phyloP scores from a whole-genome alignment of 2,888 invertebrate genomes.

The Acrobasis repandana region DNA sequence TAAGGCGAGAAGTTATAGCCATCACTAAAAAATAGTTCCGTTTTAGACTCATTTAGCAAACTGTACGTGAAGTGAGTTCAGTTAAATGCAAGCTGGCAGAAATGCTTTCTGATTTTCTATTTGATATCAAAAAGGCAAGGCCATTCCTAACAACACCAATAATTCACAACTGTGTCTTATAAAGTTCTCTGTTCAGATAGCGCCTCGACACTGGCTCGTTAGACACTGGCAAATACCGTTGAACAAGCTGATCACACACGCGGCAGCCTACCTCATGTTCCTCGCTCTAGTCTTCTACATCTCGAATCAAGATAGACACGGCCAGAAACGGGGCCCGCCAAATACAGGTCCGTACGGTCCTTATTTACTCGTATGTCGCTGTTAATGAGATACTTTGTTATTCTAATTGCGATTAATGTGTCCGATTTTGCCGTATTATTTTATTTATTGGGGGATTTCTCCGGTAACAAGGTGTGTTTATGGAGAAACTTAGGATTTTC shows the following conservation, averaged over 20 bases:
- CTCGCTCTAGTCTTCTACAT: slow-evolving; percentile 84
- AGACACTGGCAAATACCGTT: slow-evolving; percentile 85
- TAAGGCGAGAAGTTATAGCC: too few species aligned
- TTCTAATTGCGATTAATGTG: slow-evolving; percentile 12
- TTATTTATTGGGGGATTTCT: slow-evolving; percentile 24
- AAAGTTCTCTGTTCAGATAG: slow-evolving; percentile 48
- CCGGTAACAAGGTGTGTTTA: slow-evolving; percentile 23
- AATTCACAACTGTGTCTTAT: slow-evolving; percentile 20
- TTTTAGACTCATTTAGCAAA: too few species aligned
- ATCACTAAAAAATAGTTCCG: too few species aligned
- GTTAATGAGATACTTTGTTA: slow-evolving; percentile 23
- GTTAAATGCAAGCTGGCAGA: too few species aligned
- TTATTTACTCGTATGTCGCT: slow-evolving; percentile 15
- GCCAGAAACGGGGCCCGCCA: slow-evolving; percentile 83
- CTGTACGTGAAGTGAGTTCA: too few species aligned
- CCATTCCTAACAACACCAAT: too few species aligned
- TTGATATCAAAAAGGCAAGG: too few species aligned
- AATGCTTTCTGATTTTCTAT: too few species aligned
- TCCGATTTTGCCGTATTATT: slow-evolving; percentile 16
- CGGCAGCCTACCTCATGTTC: slow-evolving; percentile 86
- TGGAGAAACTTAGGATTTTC: background rate
- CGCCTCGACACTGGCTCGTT: slow-evolving; percentile 65
- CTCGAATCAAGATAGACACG: slow-evolving; percentile 82
- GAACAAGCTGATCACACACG: slow-evolving; percentile 87
- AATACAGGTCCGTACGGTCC: slow-evolving; percentile 69